A percentile compares a stretch with the other conserved stretches of the same genome.
Evolutionary conservation across 2,113 vertebrate species (phyloP).

Genomic region (Ammodytes dubius): DNA sequence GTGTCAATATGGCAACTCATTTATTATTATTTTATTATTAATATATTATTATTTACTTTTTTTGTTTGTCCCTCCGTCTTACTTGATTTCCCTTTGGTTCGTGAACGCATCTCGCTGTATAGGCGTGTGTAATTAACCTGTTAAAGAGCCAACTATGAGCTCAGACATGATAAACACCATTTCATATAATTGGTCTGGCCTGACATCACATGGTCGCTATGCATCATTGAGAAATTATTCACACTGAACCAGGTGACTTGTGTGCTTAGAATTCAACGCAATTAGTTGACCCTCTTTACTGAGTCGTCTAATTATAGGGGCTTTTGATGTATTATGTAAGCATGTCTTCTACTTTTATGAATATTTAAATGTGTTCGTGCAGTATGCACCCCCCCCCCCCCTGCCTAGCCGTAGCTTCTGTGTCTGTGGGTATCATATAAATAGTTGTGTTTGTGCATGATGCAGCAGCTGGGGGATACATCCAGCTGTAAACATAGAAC

Average conservation of each 20-base stretch:
- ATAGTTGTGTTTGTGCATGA: conserved; percentile 65
- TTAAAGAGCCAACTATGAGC: conserved; percentile 31
- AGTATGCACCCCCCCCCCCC: conserved; percentile 6
- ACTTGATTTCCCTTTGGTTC: conserved; percentile 15
- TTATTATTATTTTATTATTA: too few species aligned
- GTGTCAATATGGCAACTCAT: fast-evolving
- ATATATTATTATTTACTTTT: too few species aligned
- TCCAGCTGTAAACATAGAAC: conserved; percentile 69
- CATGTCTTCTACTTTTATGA: conserved; percentile 35
- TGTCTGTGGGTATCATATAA: conserved; percentile 63
- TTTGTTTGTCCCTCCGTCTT: neutral
- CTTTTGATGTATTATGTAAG: conserved; percentile 56
- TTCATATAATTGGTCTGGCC: neutral
- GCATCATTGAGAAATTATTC: neutral
- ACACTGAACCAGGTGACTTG: neutral
- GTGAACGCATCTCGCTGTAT: conserved; percentile 26
- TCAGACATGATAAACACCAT: conserved; percentile 10
- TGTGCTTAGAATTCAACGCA: neutral
- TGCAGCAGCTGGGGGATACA: conserved; percentile 75
- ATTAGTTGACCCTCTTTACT: neutral
- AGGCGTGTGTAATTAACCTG: conserved; percentile 29
- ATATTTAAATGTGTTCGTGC: conserved; percentile 62
- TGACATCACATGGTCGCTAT: neutral
- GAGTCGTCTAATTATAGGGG: conserved; percentile 31
- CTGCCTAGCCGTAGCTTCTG: conserved; percentile 10